A percentile compares a stretch with the other conserved stretches of the same genome.
phyloP scores from a whole-genome alignment of 1,140 invertebrate species.

The Wasmannia auropunctata region DNA sequence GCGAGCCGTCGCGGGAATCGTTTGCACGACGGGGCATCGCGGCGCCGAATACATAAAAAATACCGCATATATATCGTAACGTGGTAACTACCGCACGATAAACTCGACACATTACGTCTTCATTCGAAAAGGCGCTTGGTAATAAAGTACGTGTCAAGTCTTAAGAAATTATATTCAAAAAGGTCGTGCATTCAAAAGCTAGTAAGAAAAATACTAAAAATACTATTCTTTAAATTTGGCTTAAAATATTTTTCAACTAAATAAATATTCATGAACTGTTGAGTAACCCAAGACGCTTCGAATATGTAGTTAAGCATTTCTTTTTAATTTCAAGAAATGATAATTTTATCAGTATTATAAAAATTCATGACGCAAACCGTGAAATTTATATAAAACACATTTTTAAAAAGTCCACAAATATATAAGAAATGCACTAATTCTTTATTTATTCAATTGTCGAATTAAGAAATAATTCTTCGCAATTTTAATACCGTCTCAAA shows the following conservation, averaged over 20 bases:
- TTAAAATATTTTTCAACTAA: neutral
- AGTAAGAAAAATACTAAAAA: neutral
- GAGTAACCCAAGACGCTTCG: neutral
- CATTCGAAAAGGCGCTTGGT: neutral
- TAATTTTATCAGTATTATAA: neutral
- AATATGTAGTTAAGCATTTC: neutral
- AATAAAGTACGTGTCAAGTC: neutral
- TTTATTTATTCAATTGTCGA: neutral
- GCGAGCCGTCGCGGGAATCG: conserved; percentile 25
- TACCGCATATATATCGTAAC: conserved; percentile 8
- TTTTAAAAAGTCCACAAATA: neutral
- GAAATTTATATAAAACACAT: neutral
- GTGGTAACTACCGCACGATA: conserved; percentile 21
- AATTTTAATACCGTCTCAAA: neutral
- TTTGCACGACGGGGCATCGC: conserved; percentile 24
- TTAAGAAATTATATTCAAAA: conserved; percentile 13
- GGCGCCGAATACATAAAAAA: conserved; percentile 49
- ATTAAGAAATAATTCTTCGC: conserved; percentile 1
- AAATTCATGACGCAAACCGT: neutral
- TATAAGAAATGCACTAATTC: neutral
- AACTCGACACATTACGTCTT: conserved; percentile 33
- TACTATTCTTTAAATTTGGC: neutral
- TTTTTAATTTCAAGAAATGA: neutral
- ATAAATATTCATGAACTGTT: neutral
- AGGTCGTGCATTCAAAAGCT: neutral